Conservation (phyloP, 2,113 vertebrate species). For the Accipiter cooperii region DNA sequence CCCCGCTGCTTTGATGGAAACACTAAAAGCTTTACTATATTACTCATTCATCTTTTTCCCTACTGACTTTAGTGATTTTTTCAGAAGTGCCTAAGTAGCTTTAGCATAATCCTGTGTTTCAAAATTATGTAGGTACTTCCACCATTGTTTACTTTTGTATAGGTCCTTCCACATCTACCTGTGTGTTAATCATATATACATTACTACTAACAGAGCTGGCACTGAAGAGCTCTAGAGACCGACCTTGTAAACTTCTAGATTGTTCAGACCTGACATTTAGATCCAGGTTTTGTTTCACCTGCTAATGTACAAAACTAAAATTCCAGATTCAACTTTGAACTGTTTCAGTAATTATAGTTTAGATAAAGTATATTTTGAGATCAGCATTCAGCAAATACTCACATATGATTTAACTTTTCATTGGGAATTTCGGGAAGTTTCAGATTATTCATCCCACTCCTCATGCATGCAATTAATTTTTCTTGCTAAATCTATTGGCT, state of each 20-base stretch:
- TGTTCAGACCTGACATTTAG: neutral
- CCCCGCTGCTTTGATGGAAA: neutral
- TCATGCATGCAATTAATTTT: neutral
- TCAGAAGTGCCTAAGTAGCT: neutral
- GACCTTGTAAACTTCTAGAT: neutral
- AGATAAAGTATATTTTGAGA: neutral
- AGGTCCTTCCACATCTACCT: neutral
- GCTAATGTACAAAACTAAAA: neutral
- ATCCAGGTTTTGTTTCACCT: neutral
- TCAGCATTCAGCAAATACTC: neutral
- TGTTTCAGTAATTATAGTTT: neutral
- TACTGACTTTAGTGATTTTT: neutral
- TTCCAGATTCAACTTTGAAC: neutral
- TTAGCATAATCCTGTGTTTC: neutral
- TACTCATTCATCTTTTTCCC: neutral
- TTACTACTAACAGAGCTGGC: neutral
- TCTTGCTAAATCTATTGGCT: neutral
- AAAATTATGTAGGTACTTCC: neutral
- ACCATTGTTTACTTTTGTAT: neutral
- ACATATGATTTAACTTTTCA: neutral
- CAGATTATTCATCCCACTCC: neutral
- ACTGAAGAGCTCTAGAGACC: neutral
- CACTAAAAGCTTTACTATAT: neutral
- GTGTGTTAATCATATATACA: neutral
- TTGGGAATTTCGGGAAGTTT: neutral